These are phyloP conservation scores for Junonia oenone DNA, from an alignment of 2,888 invertebrate genomes.

Conservation along the genomic window DNA sequence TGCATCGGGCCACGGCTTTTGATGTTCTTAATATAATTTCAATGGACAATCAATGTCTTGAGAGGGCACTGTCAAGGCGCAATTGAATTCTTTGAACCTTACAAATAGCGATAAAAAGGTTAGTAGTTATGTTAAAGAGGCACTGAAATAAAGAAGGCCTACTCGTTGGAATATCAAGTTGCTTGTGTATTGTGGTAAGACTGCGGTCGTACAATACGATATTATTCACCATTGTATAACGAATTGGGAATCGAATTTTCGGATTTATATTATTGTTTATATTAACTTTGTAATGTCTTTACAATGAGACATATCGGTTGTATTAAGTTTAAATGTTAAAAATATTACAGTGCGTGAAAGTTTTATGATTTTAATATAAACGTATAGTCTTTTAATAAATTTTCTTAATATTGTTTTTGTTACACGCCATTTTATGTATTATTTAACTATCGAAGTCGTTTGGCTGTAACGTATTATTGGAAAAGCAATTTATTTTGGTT, in stretches of 20 bases:
- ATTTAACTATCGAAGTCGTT: constrained; percentile 11
- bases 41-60: constrained; percentile 6
- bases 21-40: constrained; percentile 19
- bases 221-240: background rate
- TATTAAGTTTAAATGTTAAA: no score
- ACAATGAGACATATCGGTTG: no score
- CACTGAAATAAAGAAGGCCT: constrained; percentile 8
- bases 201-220: constrained; percentile 13
- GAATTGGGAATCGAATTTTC: background rate
- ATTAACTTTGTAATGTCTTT: background rate
- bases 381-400: background rate
- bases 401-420: background rate
- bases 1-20: constrained; percentile 11
- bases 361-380: no score
- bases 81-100: constrained; percentile 1
- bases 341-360: no score
- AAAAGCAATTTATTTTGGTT: constrained; percentile 5
- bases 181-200: constrained; percentile 11
- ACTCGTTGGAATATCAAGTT: constrained; percentile 11
- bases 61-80: constrained; percentile 3
- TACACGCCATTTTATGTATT: background rate
- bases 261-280: background rate
- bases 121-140: background rate
- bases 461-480: constrained; percentile 7
- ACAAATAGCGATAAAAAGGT: background rate